A percentile compares a stretch with the other conserved stretches of the same genome.
These are phyloP conservation scores for Paelopatides confundens DNA, from an alignment of 53 echinoderm and acorn worm species.

Conservation along the genomic window DNA sequence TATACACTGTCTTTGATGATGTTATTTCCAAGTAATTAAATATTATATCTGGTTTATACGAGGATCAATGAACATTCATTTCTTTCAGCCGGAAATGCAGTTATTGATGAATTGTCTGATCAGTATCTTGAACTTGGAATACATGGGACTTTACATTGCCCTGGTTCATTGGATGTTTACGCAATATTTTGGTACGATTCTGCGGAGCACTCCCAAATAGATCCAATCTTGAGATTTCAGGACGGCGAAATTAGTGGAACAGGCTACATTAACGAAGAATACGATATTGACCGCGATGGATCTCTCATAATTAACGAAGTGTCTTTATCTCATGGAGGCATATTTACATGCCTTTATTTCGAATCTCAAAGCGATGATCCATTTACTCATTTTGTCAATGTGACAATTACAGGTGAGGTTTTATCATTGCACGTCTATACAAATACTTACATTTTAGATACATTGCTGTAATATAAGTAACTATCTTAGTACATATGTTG, in stretches of 20 bases:
- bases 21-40: too few species aligned
- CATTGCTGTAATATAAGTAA: too few species aligned
- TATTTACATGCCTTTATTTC: not conserved
- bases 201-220: not conserved
- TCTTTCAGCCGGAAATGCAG: not conserved
- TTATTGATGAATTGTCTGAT: not conserved
- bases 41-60: too few species aligned
- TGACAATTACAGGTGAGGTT: not conserved
- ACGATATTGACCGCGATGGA: not conserved
- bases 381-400: not conserved
- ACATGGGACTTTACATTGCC: not conserved
- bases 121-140: constrained; percentile 8
- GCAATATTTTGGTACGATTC: constrained; percentile 20
- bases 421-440: too few species aligned
- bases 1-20: too few species aligned
- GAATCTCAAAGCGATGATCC: not conserved
- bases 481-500: too few species aligned
- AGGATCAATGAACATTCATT: too few species aligned
- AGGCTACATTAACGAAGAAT: not conserved
- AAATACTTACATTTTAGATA: too few species aligned
- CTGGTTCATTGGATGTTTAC: not conserved
- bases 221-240: not conserved
- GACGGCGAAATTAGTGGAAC: not conserved
- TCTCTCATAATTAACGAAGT: not conserved
- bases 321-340: not conserved